A percentile compares a stretch with the other conserved stretches of the same genome.
These are phyloP conservation scores for Congeria kusceri DNA, from an alignment of 2,888 invertebrate species.

Conservation along the genomic window DNA sequence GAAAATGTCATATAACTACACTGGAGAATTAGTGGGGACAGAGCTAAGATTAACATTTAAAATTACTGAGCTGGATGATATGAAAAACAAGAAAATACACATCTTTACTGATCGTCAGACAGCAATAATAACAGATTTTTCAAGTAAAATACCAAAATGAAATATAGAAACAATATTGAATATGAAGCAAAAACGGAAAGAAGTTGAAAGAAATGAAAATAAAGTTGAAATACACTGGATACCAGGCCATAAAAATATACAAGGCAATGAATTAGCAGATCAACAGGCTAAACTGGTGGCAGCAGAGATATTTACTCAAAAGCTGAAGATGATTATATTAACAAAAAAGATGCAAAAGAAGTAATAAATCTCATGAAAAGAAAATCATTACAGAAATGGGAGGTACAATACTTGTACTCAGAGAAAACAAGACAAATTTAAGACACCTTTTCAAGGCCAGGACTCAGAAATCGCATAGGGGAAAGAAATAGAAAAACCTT, in stretches of 20 bases:
- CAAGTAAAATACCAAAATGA: neutral
- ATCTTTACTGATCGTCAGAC: slow-evolving; percentile 14
- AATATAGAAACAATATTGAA: slow-evolving; percentile 6
- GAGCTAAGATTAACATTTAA: neutral
- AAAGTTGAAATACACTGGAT: slow-evolving; percentile 15
- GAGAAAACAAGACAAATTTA: neutral
- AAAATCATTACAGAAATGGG: slow-evolving; percentile 4
- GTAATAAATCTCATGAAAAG: slow-evolving; percentile 1
- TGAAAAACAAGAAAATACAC: neutral
- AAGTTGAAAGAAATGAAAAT: neutral
- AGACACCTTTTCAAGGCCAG: neutral
- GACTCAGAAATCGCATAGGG: neutral
- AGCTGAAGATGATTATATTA: neutral
- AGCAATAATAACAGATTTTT: slow-evolving; percentile 13
- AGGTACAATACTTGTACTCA: neutral
- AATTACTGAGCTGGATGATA: neutral
- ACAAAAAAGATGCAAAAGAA: slow-evolving; percentile 3
- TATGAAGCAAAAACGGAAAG: neutral
- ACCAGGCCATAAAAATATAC: slow-evolving; percentile 9
- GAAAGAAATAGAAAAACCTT: neutral
- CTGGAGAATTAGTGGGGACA: slow-evolving; percentile 7
- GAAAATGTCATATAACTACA: slow-evolving; percentile 2
- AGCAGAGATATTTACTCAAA: neutral
- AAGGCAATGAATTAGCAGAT: slow-evolving; percentile 16
- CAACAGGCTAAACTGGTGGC: slow-evolving; percentile 15